Evolutionary conservation across 1,140 invertebrate species (phyloP), one percentile per base, ranked within the genome.

Genomic region (Megalopta genalis): DNA sequence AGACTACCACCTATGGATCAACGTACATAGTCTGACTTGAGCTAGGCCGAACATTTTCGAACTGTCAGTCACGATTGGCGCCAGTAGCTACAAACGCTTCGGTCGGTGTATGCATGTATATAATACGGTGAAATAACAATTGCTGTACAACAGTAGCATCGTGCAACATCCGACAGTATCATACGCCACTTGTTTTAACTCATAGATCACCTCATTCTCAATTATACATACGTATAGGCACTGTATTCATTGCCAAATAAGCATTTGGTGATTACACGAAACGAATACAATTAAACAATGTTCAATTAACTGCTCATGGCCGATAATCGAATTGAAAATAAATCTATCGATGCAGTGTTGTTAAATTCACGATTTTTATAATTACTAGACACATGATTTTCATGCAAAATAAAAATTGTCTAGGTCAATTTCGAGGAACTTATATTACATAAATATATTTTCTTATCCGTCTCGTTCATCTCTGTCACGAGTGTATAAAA

Each of bases 21-120:
- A 79, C 18, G 23, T 73, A 70, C 27, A 67, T 46, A 57, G 32
- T 66, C 67, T 77, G 72, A 85, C 23, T 85, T 84, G 71, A 82
- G 80, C 83, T 85, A 85, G 84, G 83, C 84, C 84, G 84, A 85
- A 82, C 83, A 86, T 78, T 75, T 76, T 82, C 25, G 83, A 82
- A 81, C 71, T 85, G 54, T 57, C 75, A 85, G 80, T 86, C 84
- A 85, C 83, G 83, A 42, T 49, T 54, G 62, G 46, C 42, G 68
- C 65, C 57, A 37, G 32, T 25, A 16, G 46, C 32, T 60, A 57
- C 37, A 54, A 39, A 54, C 49, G 59, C 23, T 10, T 63, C 14
- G 37, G 37, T 46, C 12, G 60, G 46, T 39, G 14, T 78, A 67
- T 59, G 57, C 27, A 23, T 63, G 69, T 65, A 37, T 64, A 78